Base-by-base conservation (phyloP, 2,888 invertebrate genomes). In the Drosophila phalerata region DNA sequence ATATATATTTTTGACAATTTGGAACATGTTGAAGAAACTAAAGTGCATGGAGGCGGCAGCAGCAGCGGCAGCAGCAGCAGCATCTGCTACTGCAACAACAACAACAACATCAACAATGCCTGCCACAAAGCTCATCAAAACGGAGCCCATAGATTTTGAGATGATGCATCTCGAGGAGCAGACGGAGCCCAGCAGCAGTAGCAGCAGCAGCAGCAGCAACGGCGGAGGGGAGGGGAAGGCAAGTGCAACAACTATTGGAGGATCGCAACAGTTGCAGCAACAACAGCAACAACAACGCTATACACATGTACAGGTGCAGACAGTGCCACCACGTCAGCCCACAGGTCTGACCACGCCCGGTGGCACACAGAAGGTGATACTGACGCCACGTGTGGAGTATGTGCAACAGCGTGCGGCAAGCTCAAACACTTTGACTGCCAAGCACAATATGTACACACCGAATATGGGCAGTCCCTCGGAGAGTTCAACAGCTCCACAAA, bases 91-190 rank as follows among this genome's bases (percentile, higher is more conserved):
- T 3, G 65, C 75, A 3, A 45, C 68, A 25, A 45, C 65, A 3
- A 30, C 73, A 0, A 45, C 74, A 48, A 15, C 55, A n/a, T 34
- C 45, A 28, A n/a, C 62, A 15, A 37, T 65, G 1, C 11, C 55
- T 8, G 64, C 76, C 2, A 43, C 19, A 70, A 92, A 67, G 70
- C 5, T 37, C 22, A 92, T 92, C 34, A 92, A 92, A 84, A 89
- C 90, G 32, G 92, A 92, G 73, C 92, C 92, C 38, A 87, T 92
- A 13, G 92, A 92, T 69, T 90, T 88, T 55, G 92, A 92, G 70
- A 88, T 91, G 90, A 56, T 91, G 70, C 73, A 77, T 11, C 75
- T 73, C 9, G 74, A 79, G 68, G 79, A 48, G 68, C 64, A 65
- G 57, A 15, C 48, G 25, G 72, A 73, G 45, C 76, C 75, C 22